Percentiles rank a stretch among this genome's conserved stretches.
Conservation (phyloP, 2,113 vertebrate genomes). For the Poeciliopsis turrubarensis region DNA sequence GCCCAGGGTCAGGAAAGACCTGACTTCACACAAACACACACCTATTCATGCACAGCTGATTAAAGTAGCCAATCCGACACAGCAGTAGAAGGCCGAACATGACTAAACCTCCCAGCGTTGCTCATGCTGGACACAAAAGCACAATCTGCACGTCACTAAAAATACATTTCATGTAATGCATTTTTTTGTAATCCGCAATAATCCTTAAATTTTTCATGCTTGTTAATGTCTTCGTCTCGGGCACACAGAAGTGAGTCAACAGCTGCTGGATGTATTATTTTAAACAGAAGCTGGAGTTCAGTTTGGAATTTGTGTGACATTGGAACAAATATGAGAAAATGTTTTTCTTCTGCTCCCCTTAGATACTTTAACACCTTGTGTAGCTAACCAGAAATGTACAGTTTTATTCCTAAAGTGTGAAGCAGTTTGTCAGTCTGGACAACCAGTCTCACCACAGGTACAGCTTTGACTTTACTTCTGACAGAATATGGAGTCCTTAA, state of each 20-base stretch:
- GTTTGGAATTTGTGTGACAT: neutral
- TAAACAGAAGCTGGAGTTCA: neutral
- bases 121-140: conserved; percentile 37
- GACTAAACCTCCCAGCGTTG: conserved; percentile 25
- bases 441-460: too few species aligned
- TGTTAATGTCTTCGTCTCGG: conserved; percentile 10
- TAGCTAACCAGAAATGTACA: neutral
- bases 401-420: neutral
- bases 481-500: too few species aligned
- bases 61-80: conserved; percentile 53
- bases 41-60: conserved; percentile 51
- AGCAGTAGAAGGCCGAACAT: conserved; percentile 40
- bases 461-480: too few species aligned
- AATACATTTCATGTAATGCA: conserved; percentile 36
- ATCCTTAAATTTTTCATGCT: conserved; percentile 11
- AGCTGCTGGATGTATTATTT: neutral
- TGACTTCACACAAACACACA: conserved; percentile 26
- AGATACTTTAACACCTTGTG: neutral
- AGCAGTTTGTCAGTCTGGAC: neutral
- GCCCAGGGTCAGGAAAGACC: conserved; percentile 53
- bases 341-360: neutral
- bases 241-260: neutral
- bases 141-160: conserved; percentile 16
- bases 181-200: conserved; percentile 36
- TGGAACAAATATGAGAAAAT: neutral